Percentiles rank a stretch among this genome's conserved stretches.
These are phyloP conservation scores for Hydrophis major DNA, from an alignment of 2,797 vertebrate genomes.

Conservation along the genomic window DNA sequence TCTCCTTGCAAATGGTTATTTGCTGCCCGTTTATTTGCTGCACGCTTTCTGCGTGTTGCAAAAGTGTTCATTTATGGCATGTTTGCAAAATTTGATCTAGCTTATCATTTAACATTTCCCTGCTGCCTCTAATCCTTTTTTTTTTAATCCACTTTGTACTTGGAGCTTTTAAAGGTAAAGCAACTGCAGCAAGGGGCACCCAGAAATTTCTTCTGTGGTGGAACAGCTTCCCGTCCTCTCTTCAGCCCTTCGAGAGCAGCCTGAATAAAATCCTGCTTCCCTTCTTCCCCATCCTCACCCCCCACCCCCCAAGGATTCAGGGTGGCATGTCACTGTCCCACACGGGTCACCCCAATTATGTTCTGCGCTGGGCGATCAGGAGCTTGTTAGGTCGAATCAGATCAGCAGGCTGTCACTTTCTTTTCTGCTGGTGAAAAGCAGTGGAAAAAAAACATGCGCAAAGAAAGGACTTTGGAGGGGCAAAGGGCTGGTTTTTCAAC, in stretches of 20 bases:
- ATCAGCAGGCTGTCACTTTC: conserved; percentile 25
- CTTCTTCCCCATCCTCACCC: not conserved
- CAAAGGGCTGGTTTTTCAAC: not conserved
- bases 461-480: not conserved
- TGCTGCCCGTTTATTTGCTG: not conserved
- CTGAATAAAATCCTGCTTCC: not conserved
- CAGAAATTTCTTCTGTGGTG: not conserved
- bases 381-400: conserved; percentile 29
- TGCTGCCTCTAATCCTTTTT: not conserved
- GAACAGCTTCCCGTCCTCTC: not conserved
- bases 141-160: no score
- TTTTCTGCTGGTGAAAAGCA: conserved; percentile 4
- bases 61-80: no score
- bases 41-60: no score
- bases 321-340: not conserved
- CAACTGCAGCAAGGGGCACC: not conserved
- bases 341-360: not conserved
- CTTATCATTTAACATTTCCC: not conserved
- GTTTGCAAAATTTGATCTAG: not conserved
- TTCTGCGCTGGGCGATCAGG: not conserved
- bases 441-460: no score
- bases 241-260: not conserved
- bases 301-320: not conserved
- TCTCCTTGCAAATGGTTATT: not conserved
- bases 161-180: not conserved